Evolutionary conservation across 1,140 invertebrate species (phyloP), one percentile per base, ranked within the genome.

Genomic region (Cydia strobilella): DNA sequence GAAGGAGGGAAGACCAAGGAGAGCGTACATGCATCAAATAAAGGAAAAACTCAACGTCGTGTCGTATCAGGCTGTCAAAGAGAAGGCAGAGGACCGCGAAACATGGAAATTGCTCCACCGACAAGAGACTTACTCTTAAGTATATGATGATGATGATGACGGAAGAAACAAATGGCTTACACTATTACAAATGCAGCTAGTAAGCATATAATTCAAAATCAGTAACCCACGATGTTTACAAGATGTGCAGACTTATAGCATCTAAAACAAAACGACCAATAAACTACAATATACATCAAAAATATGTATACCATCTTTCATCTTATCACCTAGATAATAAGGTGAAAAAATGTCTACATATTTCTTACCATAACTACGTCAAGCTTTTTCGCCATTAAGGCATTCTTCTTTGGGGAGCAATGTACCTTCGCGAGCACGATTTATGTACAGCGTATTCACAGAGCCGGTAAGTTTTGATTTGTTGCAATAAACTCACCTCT

Each of bases 401-500:
- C 54, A n/a, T 59, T 59, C 54, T 59, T 59, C 54, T 59, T 59
- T 59, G 54, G 54, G 54, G 54, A 59, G 6, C 54, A 59, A 59
- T 59, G 54, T 18, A n/a, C 15, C 15, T 10, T 59, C 54, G 54
- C 54, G 54, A 54, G 51, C 51, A 18, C n/a, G 51, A 59, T 59
- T 59, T 59, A 59, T 59, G 20, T 59, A 59, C 54, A 59, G n/a
- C 51, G 54, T 59, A 59, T 59, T 59, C 54, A 59, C 54, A n/a
- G 54, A 59, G 54, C 54, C 20, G 54, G 54, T 59, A 59, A 59
- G 54, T 59, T 59, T 59, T 59, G 54, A 59, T 59, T 59, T 59
- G 54, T 59, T 59, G 54, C 54, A 59, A 59, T 59, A 59, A 59
- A 59, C 54, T 59, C 54, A 59, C 54, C 54, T 59, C 20, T 59